Evolutionary conservation across 92 coral and sea anemone genomes (phyloP).

Genomic region (Zoanthus gigantus): DNA sequence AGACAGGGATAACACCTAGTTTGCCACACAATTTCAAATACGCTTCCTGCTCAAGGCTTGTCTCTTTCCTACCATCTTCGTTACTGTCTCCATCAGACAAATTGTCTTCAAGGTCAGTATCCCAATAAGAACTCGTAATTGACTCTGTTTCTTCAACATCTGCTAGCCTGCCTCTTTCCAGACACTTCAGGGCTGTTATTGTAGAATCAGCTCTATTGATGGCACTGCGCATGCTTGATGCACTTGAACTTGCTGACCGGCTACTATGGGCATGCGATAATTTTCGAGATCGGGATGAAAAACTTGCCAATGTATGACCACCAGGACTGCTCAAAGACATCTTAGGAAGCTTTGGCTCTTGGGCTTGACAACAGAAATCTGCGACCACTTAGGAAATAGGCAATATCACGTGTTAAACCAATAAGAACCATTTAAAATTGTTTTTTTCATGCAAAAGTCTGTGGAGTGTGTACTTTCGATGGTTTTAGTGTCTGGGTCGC

Average conservation of each 20-base stretch:
- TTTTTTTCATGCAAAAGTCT: too few species aligned
- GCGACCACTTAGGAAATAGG: background rate
- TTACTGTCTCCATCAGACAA: slow-evolving; percentile 50
- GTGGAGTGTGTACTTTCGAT: too few species aligned
- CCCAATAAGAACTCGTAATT: slow-evolving; percentile 85
- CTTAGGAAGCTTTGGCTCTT: background rate
- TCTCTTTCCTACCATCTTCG: background rate
- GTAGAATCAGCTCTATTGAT: slow-evolving; percentile 69
- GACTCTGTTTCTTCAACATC: slow-evolving; percentile 81
- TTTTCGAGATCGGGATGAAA: slow-evolving; percentile 8
- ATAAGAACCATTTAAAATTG: too few species aligned
- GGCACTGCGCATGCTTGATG: slow-evolving; percentile 66
- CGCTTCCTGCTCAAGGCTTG: slow-evolving; percentile 42
- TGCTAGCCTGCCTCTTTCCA: slow-evolving; percentile 20
- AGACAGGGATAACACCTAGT: slow-evolving; percentile 82
- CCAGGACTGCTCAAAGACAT: slow-evolving; percentile 22
- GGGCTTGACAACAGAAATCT: background rate
- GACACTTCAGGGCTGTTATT: slow-evolving; percentile 49
- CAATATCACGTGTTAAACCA: background rate
- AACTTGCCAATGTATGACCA: background rate
- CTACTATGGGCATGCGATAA: slow-evolving; percentile 20
- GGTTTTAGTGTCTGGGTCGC: too few species aligned
- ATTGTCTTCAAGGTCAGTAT: slow-evolving; percentile 78
- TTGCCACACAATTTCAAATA: slow-evolving; percentile 74
- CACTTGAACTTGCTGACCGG: slow-evolving; percentile 81